Evolutionary conservation across 2,888 invertebrate species (phyloP), one percentile per base, ranked within the genome.

Genomic region (Acrobasis suavella): DNA sequence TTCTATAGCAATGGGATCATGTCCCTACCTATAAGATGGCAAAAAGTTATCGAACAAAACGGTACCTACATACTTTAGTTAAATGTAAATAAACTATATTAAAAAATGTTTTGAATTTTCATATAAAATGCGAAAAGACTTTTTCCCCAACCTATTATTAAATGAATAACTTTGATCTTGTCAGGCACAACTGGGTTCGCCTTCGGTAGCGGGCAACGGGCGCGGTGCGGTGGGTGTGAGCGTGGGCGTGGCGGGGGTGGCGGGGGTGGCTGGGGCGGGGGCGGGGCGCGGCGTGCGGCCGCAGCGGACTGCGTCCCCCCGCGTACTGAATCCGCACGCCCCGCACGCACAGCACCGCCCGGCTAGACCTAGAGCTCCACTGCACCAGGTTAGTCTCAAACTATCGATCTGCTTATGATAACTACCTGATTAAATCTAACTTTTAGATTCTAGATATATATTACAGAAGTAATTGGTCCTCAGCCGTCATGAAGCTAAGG

Each of bases 311-410:
- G 69, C 66, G 12, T 68, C 81, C 0, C 87, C 89, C 56, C 88
- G 89, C 51, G 76, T 88, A 32, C 79, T 89, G 32, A 86, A 84
- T 77, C 76, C 87, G 65, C 87, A 86, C 73, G 83, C 85, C n/a
- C 70, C 75, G 58, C 82, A 81, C 64, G 78, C 76, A 55, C 82
- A 81, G 62, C 85, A 81, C 63, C 83, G 87, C 16, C 79, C 86
- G 46, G 82, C 84, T 17, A 67, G 85, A 14, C 82, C 86, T 7
- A 73, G 87, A 58, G 78, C 87, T 0, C 86, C 87, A 0, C 65
- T 83, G 9, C 75, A 72, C 9, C 83, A 85, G 81, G 86, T 77
- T 64, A 56, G 42, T 56, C 37, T 46, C 14, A 46, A 14, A 46
- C 46, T 7, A 32, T 32, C 8, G 7, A 32, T 32, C 2, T 32